Conservation (phyloP, 2,797 vertebrate species). For the Anolis apletophallus region DNA sequence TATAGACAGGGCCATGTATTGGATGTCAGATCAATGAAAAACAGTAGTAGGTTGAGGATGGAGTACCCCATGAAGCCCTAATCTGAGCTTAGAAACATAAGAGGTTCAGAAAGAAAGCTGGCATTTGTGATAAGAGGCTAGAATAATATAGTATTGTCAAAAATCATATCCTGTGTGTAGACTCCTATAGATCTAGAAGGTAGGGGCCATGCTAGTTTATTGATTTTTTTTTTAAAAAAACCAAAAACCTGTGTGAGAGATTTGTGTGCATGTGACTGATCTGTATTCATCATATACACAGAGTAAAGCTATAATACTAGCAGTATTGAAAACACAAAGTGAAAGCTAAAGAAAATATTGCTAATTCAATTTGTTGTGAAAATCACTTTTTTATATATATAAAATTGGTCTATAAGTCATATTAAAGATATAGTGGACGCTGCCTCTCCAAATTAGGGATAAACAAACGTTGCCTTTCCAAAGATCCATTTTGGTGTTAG, state of each 20-base stretch:
- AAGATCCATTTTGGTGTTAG: too few relatives aligned
- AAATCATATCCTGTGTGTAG: constrained; percentile 41
- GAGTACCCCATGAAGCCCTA: neutral
- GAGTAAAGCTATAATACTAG: too few relatives aligned
- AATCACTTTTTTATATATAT: too few relatives aligned
- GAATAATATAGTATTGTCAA: constrained; percentile 38
- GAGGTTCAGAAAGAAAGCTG: constrained; percentile 36
- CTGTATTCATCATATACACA: too few relatives aligned
- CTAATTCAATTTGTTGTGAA: too few relatives aligned
- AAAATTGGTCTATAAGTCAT: too few relatives aligned
- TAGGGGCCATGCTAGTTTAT: constrained; percentile 43
- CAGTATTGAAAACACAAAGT: too few relatives aligned
- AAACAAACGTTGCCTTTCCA: too few relatives aligned
- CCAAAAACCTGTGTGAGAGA: constrained; percentile 1
- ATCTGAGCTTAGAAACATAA: constrained; percentile 19
- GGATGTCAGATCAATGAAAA: constrained; percentile 29
- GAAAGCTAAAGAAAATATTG: too few relatives aligned
- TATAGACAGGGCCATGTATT: constrained; percentile 6
- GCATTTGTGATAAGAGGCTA: constrained; percentile 26
- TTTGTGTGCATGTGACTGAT: neutral
- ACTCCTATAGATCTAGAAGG: neutral
- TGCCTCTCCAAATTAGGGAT: too few relatives aligned
- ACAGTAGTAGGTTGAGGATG: neutral
- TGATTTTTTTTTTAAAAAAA: constrained; percentile 12
- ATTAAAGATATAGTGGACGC: too few relatives aligned